These are phyloP conservation scores for Eulacestoma nigropectus DNA, from an alignment of 2,113 vertebrate genomes.

Conservation along the genomic window DNA sequence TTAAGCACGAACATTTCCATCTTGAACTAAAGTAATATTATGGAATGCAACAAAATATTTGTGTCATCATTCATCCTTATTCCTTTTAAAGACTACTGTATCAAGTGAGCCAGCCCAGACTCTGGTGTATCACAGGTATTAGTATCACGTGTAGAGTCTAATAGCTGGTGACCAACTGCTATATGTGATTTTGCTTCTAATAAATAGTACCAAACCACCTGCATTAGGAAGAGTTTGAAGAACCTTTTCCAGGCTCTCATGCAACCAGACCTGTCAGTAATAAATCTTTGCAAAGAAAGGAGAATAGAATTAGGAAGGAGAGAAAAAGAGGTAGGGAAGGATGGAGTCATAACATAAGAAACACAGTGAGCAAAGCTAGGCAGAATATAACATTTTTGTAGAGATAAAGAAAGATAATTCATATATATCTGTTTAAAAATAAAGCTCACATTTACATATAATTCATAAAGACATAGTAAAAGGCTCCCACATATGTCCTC, in stretches of 20 bases:
- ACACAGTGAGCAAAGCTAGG: not conserved
- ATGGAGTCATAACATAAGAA: not conserved
- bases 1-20: not conserved
- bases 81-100: not conserved
- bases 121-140: not conserved
- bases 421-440: constrained; percentile 8
- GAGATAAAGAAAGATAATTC: constrained; percentile 23
- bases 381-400: not conserved
- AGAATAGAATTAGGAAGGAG: not conserved
- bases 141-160: not conserved
- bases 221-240: not conserved
- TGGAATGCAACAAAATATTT: not conserved
- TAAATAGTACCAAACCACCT: not conserved
- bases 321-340: not conserved
- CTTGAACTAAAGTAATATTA: not conserved
- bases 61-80: not conserved
- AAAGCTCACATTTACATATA: not conserved
- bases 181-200: not conserved
- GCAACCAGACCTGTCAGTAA: not conserved
- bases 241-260: not conserved
- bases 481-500: not conserved
- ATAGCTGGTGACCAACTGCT: not conserved
- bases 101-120: not conserved
- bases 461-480: not conserved
- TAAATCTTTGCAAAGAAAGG: not conserved